Conservation (phyloP, 2,888 invertebrate genomes). For the Apotomis betuletana region DNA sequence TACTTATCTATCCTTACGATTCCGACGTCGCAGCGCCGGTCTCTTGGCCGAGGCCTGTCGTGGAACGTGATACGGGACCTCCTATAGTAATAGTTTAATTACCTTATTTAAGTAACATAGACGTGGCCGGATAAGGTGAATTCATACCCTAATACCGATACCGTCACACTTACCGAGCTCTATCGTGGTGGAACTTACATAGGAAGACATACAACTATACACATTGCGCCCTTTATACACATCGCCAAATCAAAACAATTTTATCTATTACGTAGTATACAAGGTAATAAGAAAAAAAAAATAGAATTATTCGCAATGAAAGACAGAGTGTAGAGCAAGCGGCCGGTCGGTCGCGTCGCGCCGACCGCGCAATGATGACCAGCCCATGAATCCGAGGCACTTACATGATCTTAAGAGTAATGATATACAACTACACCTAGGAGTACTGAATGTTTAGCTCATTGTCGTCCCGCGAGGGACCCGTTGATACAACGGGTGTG, state of each 20-base stretch:
- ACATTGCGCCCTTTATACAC: conserved; percentile 65
- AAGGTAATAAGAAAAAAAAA: conserved; percentile 43
- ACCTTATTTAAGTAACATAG: conserved; percentile 66
- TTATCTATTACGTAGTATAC: conserved; percentile 50
- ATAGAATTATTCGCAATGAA: conserved; percentile 45
- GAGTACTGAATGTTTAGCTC: conserved; percentile 76
- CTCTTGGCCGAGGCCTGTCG: conserved; percentile 62
- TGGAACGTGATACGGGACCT: conserved; percentile 63
- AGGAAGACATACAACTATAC: conserved; percentile 81
- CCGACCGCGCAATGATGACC: conserved; percentile 58
- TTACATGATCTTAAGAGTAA: conserved; percentile 81
- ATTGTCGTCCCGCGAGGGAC: conserved; percentile 71
- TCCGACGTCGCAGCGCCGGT: conserved; percentile 59
- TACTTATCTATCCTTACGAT: conserved; percentile 66
- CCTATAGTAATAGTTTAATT: conserved; percentile 65
- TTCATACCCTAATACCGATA: conserved; percentile 69
- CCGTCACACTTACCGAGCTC: conserved; percentile 62
- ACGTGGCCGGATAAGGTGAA: conserved; percentile 74
- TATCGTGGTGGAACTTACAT: conserved; percentile 74
- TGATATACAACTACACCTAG: conserved; percentile 81
- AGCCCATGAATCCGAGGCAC: conserved; percentile 81
- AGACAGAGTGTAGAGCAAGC: conserved; percentile 34
- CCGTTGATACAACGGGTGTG: conserved; percentile 82
- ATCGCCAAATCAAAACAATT: conserved; percentile 55
- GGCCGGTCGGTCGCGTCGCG: conserved; percentile 26